A percentile compares a stretch with the other conserved stretches of the same genome.
Evolutionary conservation across 2,888 invertebrate genomes (phyloP).

Genomic region (Latrodectus hesperus): DNA sequence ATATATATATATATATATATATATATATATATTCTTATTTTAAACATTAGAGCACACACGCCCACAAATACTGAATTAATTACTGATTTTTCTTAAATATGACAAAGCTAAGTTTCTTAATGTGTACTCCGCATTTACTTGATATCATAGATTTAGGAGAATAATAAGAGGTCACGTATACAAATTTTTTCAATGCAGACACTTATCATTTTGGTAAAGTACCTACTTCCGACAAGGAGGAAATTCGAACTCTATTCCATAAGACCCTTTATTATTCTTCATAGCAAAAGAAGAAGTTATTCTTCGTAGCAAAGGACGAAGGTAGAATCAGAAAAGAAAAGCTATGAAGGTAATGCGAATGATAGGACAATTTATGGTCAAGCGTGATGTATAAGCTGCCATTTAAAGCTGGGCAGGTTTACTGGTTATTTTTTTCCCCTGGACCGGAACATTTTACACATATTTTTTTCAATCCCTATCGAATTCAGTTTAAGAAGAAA

Average conservation of each 20-base stretch:
- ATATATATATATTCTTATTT: too few species aligned
- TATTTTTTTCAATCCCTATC: not conserved
- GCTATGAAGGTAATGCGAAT: constrained; percentile 38
- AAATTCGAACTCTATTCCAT: not conserved
- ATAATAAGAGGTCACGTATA: too few species aligned
- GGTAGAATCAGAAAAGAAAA: not conserved
- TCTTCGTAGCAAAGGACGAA: not conserved
- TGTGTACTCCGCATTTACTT: too few species aligned
- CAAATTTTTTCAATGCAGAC: too few species aligned
- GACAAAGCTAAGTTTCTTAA: too few species aligned
- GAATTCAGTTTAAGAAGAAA: constrained; percentile 1
- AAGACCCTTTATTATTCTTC: not conserved
- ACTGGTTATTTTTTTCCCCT: not conserved
- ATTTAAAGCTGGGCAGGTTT: constrained; percentile 47
- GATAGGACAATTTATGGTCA: constrained; percentile 47
- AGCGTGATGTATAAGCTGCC: constrained; percentile 54
- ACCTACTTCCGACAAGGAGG: not conserved
- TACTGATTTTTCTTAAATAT: too few species aligned
- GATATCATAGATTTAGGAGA: too few species aligned
- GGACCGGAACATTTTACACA: not conserved
- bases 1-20: too few species aligned
- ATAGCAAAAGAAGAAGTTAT: not conserved
- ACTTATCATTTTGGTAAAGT: too few species aligned
- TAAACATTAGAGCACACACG: too few species aligned
- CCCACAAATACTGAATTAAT: too few species aligned